Percentiles rank a stretch among this genome's conserved stretches.
These are phyloP conservation scores for Addax nasomaculatus DNA, from an alignment of 2,113 vertebrate species.

Conservation along the genomic window DNA sequence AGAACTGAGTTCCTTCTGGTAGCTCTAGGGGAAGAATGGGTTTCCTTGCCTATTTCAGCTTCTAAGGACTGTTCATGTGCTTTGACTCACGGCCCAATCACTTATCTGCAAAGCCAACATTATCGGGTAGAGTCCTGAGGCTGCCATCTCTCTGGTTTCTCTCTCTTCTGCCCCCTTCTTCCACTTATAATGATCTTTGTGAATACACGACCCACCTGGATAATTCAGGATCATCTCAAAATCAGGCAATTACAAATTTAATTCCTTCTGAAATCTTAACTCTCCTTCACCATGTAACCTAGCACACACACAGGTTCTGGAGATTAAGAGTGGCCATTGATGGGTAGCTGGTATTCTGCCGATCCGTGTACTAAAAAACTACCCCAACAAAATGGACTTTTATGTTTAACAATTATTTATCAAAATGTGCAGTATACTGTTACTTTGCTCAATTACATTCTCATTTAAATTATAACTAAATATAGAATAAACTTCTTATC, in stretches of 20 bases:
- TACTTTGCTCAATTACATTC: background rate
- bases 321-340: background rate
- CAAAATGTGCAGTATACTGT: background rate
- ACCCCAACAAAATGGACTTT: background rate
- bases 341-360: background rate
- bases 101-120: background rate
- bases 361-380: background rate
- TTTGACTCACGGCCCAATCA: background rate
- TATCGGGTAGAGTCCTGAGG: background rate
- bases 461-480: constrained; percentile 16
- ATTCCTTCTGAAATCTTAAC: background rate
- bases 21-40: background rate
- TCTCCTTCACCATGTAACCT: background rate
- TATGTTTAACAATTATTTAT: background rate
- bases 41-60: background rate
- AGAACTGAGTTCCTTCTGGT: background rate
- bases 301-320: background rate
- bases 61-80: background rate
- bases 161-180: background rate
- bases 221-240: background rate
- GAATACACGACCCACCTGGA: background rate
- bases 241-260: background rate
- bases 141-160: background rate
- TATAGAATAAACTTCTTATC: background rate
- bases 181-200: background rate